Evolutionary conservation across 2,113 vertebrate species (phyloP), one percentile per base, ranked within the genome.

Genomic region (Felis chaus): DNA sequence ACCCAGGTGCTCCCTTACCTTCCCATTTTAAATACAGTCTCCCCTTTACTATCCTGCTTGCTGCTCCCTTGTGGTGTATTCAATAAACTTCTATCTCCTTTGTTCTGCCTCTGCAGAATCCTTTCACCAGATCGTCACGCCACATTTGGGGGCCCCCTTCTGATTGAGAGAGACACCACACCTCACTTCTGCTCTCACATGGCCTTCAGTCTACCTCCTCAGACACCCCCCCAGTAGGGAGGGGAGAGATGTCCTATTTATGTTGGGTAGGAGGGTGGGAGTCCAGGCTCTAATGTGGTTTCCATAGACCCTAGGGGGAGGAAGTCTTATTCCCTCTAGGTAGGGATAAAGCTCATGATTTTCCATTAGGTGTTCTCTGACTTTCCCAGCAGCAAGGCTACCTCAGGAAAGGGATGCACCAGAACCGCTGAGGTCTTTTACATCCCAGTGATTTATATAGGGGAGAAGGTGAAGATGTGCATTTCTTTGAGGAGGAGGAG

Each of bases 401-500:
- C 36, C 27, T 91, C 78, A 96, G 23, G 63, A 92, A 95, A 33
- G 31, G 31, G 33, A 88, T 74, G 21, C 1, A 61, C 55, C 53
- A 96, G 79, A 78, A 55, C 7, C 86, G 65, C 33, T 76, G 25
- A 85, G 82, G 31, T 78, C 73, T 69, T 95, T 95, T 69, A 61
- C 15, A 76, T 48, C 14, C 6, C 50, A 63, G 48, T 71, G 66
- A 92, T 86, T 91, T 79, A 68, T 15, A 36, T 11, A 82, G 78
- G n/a, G 53, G 45, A 92, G 23, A 36, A 71, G 91, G 41, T 88
- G n/a, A 85, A 91, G 19, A 94, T 9, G 18, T 55, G 63, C 61
- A 83, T 89, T 97, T 92, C 41, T 73, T n/a, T 95, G 65, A 95
- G 74, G 27, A 91, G 23, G 31, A 90, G 16, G 57, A 90, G 63